These are phyloP conservation scores for Lepidocolaptes lacrymiger DNA, from an alignment of 2,797 vertebrate genomes.

Conservation along the genomic window DNA sequence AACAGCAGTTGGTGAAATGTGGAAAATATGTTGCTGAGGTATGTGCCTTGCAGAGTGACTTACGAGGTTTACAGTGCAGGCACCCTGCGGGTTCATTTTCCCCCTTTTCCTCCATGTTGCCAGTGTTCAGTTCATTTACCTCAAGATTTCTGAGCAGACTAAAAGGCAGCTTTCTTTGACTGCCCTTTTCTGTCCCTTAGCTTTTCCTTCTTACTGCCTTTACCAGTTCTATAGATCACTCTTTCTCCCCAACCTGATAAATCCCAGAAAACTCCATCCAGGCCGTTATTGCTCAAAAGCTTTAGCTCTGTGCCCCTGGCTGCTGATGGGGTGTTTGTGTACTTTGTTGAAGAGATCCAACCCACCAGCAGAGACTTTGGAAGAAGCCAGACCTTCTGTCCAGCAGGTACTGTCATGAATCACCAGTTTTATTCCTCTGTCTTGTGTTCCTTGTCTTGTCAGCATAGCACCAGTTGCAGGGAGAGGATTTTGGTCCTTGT, in stretches of 20 bases:
- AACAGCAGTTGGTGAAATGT: slow-evolving; percentile 59
- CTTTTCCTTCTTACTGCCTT: neutral
- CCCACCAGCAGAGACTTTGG: neutral
- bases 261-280: neutral
- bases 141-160: neutral
- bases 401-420: neutral
- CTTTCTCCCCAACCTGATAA: neutral
- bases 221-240: neutral
- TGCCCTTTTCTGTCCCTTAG: neutral
- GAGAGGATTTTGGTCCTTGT: neutral
- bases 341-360: slow-evolving; percentile 14
- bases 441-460: neutral
- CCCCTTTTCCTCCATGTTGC: slow-evolving; percentile 31
- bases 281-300: neutral
- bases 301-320: neutral
- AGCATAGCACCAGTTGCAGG: neutral
- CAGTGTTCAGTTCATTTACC: neutral
- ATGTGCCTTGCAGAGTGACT: slow-evolving; percentile 24
- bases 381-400: neutral
- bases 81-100: neutral
- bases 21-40: slow-evolving; percentile 60
- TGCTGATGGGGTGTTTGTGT: neutral
- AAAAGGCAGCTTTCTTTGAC: neutral
- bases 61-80: slow-evolving; percentile 14
- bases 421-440: neutral